phyloP scores from a whole-genome alignment of 1,140 invertebrate species.

The Neodiprion fabricii region DNA sequence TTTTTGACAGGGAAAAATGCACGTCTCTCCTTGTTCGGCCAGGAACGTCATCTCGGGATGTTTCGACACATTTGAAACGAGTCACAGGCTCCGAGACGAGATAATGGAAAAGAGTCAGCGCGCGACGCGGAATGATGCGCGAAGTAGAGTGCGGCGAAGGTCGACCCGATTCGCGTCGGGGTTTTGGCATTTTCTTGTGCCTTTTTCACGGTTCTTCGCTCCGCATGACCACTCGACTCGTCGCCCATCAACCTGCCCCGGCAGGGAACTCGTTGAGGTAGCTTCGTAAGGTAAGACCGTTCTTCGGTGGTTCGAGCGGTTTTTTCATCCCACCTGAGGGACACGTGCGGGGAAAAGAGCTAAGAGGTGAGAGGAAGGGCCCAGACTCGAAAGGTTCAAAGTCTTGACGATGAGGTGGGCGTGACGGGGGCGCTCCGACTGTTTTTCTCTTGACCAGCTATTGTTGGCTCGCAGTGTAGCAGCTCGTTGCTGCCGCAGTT shows the following conservation, averaged over 20 bases:
- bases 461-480: slow-evolving; percentile 1
- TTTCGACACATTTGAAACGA: neutral
- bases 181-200: neutral
- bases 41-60: neutral
- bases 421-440: neutral
- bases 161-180: neutral
- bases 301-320: neutral
- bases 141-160: neutral
- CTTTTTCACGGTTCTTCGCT: neutral
- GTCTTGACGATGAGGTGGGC: neutral
- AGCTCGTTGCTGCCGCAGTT: slow-evolving; percentile 6
- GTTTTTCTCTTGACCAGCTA: neutral
- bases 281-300: too few species aligned
- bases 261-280: neutral
- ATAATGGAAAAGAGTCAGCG: neutral
- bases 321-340: neutral
- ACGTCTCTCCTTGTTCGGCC: too few species aligned
- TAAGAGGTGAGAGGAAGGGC: neutral
- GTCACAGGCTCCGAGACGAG: neutral
- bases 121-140: neutral
- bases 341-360: neutral
- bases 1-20: too few species aligned
- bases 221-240: neutral
- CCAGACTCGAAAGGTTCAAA: neutral
- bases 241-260: neutral